Percentiles rank a stretch among this genome's conserved stretches.
Evolutionary conservation across 2,888 invertebrate genomes (phyloP).

Genomic region (Hypselothyrea guttata): DNA sequence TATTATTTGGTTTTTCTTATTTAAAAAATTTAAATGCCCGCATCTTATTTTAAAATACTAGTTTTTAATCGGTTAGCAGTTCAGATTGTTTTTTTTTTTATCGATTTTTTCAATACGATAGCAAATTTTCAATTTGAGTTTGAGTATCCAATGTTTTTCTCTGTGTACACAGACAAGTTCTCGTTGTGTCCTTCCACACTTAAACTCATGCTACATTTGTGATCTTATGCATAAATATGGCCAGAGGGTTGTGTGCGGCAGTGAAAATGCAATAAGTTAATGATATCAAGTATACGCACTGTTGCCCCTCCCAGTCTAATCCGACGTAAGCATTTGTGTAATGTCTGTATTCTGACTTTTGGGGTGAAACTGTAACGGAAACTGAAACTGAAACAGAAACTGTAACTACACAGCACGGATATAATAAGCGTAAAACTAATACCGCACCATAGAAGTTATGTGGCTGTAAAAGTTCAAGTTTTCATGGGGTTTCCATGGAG

Average conservation of each 20-base stretch:
- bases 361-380: neutral
- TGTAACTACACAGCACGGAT: constrained; percentile 15
- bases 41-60: too few relatives aligned
- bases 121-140: too few relatives aligned
- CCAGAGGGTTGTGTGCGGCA: constrained; percentile 29
- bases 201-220: constrained; percentile 7
- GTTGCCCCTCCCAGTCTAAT: constrained; percentile 18
- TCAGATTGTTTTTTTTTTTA: too few relatives aligned
- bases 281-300: constrained; percentile 52
- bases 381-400: neutral
- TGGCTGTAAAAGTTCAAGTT: constrained; percentile 52
- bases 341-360: neutral
- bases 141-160: too few relatives aligned
- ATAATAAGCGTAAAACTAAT: constrained; percentile 65
- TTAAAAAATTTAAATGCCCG: too few relatives aligned
- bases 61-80: too few relatives aligned
- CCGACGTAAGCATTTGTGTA: constrained; percentile 27
- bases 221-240: constrained; percentile 73
- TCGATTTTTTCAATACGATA: too few relatives aligned
- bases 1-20: too few relatives aligned
- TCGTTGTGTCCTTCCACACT: neutral
- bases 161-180: too few relatives aligned
- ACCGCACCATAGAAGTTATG: constrained; percentile 54
- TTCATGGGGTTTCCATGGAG: constrained; percentile 3
- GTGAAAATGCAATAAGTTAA: constrained; percentile 75